Percentiles rank a stretch among this genome's conserved stretches.
These are phyloP conservation scores for Lysandra coridon DNA, from an alignment of 2,888 invertebrate species.

Conservation along the genomic window DNA sequence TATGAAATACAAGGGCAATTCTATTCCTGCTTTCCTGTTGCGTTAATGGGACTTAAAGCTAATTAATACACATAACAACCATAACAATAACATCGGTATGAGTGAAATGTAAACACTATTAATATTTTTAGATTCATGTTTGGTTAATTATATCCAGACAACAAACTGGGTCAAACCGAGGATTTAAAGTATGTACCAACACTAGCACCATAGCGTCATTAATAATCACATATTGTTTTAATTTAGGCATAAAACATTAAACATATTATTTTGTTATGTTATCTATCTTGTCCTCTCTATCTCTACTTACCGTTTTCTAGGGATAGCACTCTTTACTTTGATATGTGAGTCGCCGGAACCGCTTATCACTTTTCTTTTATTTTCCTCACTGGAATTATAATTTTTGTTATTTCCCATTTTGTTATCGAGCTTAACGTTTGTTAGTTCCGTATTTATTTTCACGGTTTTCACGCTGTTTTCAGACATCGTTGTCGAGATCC, in stretches of 20 bases:
- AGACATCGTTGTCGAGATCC: conserved; percentile 61
- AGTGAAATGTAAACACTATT: conserved; percentile 23
- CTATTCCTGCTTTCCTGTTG: neutral
- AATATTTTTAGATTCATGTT: conserved; percentile 49
- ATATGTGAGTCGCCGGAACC: conserved; percentile 56
- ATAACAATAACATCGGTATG: neutral
- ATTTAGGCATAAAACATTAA: too few relatives aligned
- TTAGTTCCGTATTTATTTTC: conserved; percentile 48
- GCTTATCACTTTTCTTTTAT: conserved; percentile 51
- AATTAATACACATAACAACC: neutral
- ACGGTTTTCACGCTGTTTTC: conserved; percentile 53
- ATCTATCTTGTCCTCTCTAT: neutral
- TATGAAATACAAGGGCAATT: neutral
- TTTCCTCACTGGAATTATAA: conserved; percentile 59
- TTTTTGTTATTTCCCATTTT: conserved; percentile 52
- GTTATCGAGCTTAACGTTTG: conserved; percentile 43
- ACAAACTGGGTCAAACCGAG: conserved; percentile 49
- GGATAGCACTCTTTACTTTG: conserved; percentile 76
- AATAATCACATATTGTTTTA: neutral
- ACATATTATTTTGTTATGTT: neutral
- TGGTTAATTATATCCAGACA: conserved; percentile 62
- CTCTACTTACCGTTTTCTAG: conserved; percentile 60
- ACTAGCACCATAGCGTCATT: neutral
- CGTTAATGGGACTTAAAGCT: neutral
- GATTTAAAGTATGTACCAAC: neutral